These are phyloP conservation scores for Tauraco hartlaubi DNA, from an alignment of 2,797 vertebrate species.

Conservation along the genomic window DNA sequence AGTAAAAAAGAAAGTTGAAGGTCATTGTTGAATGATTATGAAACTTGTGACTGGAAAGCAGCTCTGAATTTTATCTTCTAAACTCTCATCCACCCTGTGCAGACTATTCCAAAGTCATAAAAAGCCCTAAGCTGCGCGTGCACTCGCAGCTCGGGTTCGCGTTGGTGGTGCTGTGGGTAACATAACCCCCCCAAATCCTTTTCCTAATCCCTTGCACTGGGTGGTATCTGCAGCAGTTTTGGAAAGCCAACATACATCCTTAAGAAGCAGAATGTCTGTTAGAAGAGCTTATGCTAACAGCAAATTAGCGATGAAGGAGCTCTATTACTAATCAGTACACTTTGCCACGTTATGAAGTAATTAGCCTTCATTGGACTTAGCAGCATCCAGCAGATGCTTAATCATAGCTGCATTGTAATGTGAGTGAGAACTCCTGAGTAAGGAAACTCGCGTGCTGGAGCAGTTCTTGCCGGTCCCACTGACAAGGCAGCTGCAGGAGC, in stretches of 20 bases:
- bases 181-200: not conserved
- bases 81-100: not conserved
- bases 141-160: not conserved
- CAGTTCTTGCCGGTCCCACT: not conserved
- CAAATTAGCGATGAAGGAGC: not conserved
- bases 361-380: not conserved
- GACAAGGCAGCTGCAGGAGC: not conserved
- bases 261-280: constrained; percentile 16
- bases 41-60: constrained; percentile 29
- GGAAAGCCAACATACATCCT: not conserved
- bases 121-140: not conserved
- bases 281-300: not conserved
- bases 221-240: not conserved
- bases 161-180: not conserved
- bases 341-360: not conserved
- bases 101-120: not conserved
- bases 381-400: constrained; percentile 33
- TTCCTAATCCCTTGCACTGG: not conserved
- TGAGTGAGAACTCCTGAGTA: not conserved
- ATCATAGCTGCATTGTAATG: constrained; percentile 2
- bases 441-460: not conserved
- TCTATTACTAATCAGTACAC: not conserved
- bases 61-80: not conserved
- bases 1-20: not conserved
- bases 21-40: not conserved